Evolutionary conservation across 2,797 vertebrate species (phyloP).

Genomic region (Eupleurogrammus muticus): DNA sequence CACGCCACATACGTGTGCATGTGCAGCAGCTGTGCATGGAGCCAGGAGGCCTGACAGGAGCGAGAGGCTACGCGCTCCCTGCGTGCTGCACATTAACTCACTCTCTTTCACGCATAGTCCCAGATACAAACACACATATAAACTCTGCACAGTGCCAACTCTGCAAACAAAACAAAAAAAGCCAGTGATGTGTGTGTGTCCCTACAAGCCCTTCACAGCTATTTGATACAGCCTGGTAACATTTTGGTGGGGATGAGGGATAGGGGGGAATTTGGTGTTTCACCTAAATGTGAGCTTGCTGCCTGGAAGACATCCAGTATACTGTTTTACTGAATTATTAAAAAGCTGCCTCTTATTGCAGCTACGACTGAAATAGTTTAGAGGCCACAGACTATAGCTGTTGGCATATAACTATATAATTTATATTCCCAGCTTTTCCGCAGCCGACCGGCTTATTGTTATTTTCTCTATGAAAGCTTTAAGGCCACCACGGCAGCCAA

Average conservation of each 20-base stretch:
- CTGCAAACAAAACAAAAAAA: constrained; percentile 53
- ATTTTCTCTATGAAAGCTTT: constrained; percentile 50
- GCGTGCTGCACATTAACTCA: constrained; percentile 19
- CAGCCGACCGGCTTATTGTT: constrained; percentile 58
- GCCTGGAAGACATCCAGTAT: constrained; percentile 73
- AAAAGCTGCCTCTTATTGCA: constrained; percentile 74
- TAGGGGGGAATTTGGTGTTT: constrained; percentile 64
- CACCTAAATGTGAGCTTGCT: constrained; percentile 69
- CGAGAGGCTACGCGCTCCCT: constrained; percentile 26
- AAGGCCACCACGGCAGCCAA: constrained; percentile 43
- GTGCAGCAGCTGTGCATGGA: constrained; percentile 52
- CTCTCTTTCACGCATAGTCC: constrained; percentile 1
- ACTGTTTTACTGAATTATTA: constrained; percentile 81
- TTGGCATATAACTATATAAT: constrained; percentile 70
- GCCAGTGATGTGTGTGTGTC: constrained; percentile 53
- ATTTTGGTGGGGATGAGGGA: constrained; percentile 40
- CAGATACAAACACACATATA: constrained; percentile 23
- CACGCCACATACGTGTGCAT: constrained; percentile 10
- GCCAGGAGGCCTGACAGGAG: constrained; percentile 38
- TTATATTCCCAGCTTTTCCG: constrained; percentile 58
- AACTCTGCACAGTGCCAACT: constrained; percentile 39
- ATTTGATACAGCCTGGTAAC: constrained; percentile 39
- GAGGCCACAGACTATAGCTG: constrained; percentile 70
- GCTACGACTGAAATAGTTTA: constrained; percentile 75
- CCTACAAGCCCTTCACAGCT: constrained; percentile 47